A percentile compares a stretch with the other conserved stretches of the same genome.
These are phyloP conservation scores for Zaprionus tsacasi DNA, from an alignment of 1,140 invertebrate genomes.

Conservation along the genomic window DNA sequence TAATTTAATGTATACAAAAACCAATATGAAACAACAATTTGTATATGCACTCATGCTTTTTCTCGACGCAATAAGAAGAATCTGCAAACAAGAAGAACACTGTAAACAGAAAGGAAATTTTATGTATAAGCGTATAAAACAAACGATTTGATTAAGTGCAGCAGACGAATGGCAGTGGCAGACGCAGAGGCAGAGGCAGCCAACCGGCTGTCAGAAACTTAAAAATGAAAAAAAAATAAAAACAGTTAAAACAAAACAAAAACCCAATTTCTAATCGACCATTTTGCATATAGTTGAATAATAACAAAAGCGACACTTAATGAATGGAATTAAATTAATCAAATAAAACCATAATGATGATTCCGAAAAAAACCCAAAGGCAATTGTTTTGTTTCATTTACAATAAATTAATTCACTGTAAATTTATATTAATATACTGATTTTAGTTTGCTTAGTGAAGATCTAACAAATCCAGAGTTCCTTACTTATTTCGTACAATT, in stretches of 20 bases:
- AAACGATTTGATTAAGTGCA: conserved; percentile 49
- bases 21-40: conserved; percentile 43
- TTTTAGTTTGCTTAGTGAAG: neutral
- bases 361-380: conserved; percentile 46
- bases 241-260: conserved; percentile 40
- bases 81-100: conserved; percentile 41
- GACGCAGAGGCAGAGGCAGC: conserved; percentile 11
- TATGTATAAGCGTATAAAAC: conserved; percentile 46
- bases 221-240: conserved; percentile 33
- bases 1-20: conserved; percentile 44
- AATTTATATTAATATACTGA: neutral
- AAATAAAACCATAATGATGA: conserved; percentile 71
- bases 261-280: conserved; percentile 75
- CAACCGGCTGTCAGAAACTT: conserved; percentile 18
- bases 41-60: conserved; percentile 63
- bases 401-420: neutral
- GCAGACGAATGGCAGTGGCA: conserved; percentile 17
- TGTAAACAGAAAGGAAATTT: conserved; percentile 42
- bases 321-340: conserved; percentile 79
- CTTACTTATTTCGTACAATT: too few species aligned
- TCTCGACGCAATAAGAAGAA: conserved; percentile 44
- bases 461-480: neutral
- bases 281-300: conserved; percentile 80
- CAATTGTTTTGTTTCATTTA: neutral
- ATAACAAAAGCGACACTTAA: conserved; percentile 69